These are phyloP conservation scores for Microvelia longipes DNA, from an alignment of 1,140 invertebrate species.

Conservation along the genomic window DNA sequence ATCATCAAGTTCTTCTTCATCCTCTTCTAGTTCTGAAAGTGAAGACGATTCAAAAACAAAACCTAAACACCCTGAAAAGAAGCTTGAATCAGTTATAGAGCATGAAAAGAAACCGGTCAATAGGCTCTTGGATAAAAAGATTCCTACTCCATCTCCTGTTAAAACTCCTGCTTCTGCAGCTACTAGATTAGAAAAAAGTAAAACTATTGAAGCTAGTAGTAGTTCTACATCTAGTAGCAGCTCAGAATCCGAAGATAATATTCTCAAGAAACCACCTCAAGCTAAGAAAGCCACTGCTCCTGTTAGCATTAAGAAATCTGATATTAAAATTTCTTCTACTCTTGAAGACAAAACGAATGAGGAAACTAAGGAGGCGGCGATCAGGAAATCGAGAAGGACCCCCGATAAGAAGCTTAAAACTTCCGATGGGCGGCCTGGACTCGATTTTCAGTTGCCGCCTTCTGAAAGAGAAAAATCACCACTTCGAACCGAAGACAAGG, in stretches of 20 bases:
- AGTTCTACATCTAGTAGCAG: conserved; percentile 24
- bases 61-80: conserved; percentile 15
- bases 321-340: not conserved
- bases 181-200: conserved; percentile 31
- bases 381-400: conserved; percentile 45
- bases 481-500: conserved; percentile 34
- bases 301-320: not conserved
- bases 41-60: conserved; percentile 30
- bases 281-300: conserved; percentile 14
- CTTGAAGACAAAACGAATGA: not conserved
- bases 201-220: conserved; percentile 42
- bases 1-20: conserved; percentile 32
- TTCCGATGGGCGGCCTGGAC: conserved; percentile 62
- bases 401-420: conserved; percentile 73
- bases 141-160: conserved; percentile 1
- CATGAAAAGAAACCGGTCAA: not conserved
- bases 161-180: not conserved
- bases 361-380: conserved; percentile 28
- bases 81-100: not conserved
- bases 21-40: conserved; percentile 35
- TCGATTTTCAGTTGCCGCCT: conserved; percentile 52
- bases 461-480: conserved; percentile 55
- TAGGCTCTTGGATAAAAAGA: conserved; percentile 18
- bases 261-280: conserved; percentile 9
- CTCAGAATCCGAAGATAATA: conserved; percentile 21